A percentile compares a stretch with the other conserved stretches of the same genome.
Conservation (phyloP, 2,888 invertebrate genomes). For the Metalampra italica region DNA sequence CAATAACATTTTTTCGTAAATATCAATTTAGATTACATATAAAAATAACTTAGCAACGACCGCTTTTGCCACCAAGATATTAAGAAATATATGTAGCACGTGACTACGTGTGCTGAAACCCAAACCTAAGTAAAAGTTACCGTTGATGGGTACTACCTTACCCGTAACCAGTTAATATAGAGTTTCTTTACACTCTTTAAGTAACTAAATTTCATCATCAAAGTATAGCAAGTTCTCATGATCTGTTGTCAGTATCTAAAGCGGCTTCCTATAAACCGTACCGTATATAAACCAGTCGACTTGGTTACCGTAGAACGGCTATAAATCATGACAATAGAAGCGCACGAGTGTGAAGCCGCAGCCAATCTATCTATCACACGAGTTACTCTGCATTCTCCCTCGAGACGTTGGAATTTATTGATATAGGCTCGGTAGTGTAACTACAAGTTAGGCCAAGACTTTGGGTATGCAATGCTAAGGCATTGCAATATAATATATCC, state of each 20-base stretch:
- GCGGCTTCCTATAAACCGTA: slow-evolving; percentile 8
- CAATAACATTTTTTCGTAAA: slow-evolving; percentile 25
- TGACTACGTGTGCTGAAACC: slow-evolving; percentile 39
- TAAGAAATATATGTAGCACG: slow-evolving; percentile 53
- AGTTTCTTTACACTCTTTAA: too few species aligned
- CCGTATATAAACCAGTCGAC: slow-evolving; percentile 12
- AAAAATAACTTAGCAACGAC: slow-evolving; percentile 34
- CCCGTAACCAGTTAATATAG: too few species aligned
- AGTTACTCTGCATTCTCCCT: slow-evolving; percentile 18
- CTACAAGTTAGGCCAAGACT: not conserved
- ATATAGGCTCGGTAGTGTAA: not conserved
- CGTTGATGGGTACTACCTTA: slow-evolving; percentile 8
- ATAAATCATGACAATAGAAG: slow-evolving; percentile 34
- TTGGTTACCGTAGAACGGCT: slow-evolving; percentile 16
- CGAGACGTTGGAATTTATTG: slow-evolving; percentile 14
- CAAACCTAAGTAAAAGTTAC: slow-evolving; percentile 38
- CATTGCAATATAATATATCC: too few species aligned
- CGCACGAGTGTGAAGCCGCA: slow-evolving; percentile 23
- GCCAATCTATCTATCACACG: slow-evolving; percentile 40
- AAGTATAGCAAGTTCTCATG: too few species aligned
- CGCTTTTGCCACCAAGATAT: slow-evolving; percentile 32
- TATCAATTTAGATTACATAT: slow-evolving; percentile 42
- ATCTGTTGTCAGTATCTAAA: not conserved
- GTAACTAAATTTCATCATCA: too few species aligned
- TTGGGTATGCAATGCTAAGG: not conserved